A percentile compares a stretch with the other conserved stretches of the same genome.
Evolutionary conservation across 2,888 invertebrate genomes (phyloP).

Genomic region (Plagiodera versicolora): DNA sequence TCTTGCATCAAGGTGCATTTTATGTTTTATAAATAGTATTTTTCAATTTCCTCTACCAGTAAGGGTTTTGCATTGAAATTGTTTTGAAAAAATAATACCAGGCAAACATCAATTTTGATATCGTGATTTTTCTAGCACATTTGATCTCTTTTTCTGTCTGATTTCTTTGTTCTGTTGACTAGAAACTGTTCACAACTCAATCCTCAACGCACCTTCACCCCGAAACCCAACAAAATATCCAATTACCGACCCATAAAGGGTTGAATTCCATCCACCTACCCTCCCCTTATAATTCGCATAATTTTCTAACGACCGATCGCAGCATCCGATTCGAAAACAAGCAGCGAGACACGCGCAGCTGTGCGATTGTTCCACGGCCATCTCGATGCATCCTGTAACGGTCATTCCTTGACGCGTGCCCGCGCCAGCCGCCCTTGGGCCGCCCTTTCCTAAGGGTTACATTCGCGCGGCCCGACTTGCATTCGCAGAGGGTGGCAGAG

Average conservation of each 20-base stretch:
- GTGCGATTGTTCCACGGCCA: constrained; percentile 43
- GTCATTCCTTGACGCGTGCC: constrained; percentile 49
- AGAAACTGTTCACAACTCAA: too few relatives aligned
- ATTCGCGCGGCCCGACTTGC: constrained; percentile 32
- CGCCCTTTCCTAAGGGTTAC: constrained; percentile 25
- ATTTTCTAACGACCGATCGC: neutral
- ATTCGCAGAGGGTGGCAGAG: constrained; percentile 32
- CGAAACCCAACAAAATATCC: neutral
- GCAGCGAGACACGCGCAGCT: constrained; percentile 45
- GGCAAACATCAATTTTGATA: too few relatives aligned
- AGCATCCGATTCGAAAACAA: neutral
- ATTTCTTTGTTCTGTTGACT: too few relatives aligned
- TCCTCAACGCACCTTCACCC: too few relatives aligned
- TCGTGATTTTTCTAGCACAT: too few relatives aligned
- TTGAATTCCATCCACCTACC: neutral
- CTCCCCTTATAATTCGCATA: neutral
- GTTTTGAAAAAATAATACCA: too few relatives aligned
- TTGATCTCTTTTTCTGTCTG: too few relatives aligned
- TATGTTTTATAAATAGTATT: too few relatives aligned
- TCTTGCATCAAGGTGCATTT: too few relatives aligned
- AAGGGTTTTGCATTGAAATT: too few relatives aligned
- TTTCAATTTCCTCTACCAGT: too few relatives aligned
- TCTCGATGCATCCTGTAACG: constrained; percentile 46
- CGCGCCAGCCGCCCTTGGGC: constrained; percentile 28
- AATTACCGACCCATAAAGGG: neutral